A percentile compares a stretch with the other conserved stretches of the same genome.
These are phyloP conservation scores for Abscondita cerata DNA, from an alignment of 2,888 invertebrate species.

Conservation along the genomic window DNA sequence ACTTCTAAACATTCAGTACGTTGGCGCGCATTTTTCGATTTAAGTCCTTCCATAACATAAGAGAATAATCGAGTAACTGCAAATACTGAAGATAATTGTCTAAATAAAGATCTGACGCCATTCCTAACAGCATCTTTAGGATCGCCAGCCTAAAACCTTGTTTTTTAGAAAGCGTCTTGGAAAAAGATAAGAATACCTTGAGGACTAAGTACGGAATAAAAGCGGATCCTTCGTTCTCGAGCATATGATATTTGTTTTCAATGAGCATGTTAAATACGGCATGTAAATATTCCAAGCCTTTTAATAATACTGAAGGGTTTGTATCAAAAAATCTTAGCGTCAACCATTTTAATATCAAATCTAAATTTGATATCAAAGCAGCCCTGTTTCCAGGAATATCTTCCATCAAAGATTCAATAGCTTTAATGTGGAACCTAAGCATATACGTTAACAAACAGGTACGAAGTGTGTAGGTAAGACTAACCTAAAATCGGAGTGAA, in stretches of 20 bases:
- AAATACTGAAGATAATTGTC: constrained; percentile 84
- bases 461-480: too few relatives aligned
- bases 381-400: constrained; percentile 80
- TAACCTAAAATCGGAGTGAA: constrained; percentile 89
- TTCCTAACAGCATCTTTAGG: constrained; percentile 94
- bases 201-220: constrained; percentile 95
- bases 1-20: constrained; percentile 96
- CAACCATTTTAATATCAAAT: constrained; percentile 95
- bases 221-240: constrained; percentile 89
- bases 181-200: constrained; percentile 68
- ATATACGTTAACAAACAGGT: too few relatives aligned
- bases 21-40: constrained; percentile 96
- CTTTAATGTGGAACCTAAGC: constrained; percentile 89
- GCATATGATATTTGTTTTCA: constrained; percentile 82
- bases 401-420: constrained; percentile 88
- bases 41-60: constrained; percentile 92
- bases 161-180: background rate
- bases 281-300: constrained; percentile 91
- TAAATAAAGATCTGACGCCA: constrained; percentile 85
- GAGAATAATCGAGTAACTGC: constrained; percentile 88
- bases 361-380: constrained; percentile 87
- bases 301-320: constrained; percentile 95
- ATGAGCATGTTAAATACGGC: constrained; percentile 82
- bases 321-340: constrained; percentile 98
- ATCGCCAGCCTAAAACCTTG: constrained; percentile 78